These are phyloP conservation scores for Anoplolepis gracilipes DNA, from an alignment of 1,140 invertebrate species.

Conservation along the genomic window DNA sequence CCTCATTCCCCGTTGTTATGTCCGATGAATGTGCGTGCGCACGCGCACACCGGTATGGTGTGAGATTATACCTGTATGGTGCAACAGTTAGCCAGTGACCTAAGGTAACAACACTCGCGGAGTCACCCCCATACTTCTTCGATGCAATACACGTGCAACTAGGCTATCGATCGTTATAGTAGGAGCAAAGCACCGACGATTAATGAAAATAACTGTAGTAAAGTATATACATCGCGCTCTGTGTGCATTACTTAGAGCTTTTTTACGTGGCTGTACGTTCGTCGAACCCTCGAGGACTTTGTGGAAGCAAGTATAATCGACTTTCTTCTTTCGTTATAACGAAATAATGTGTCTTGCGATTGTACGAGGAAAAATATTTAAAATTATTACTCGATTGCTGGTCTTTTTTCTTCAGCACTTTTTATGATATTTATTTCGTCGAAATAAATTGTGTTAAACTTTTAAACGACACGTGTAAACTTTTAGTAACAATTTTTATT, in stretches of 20 bases:
- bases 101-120: conserved; percentile 76
- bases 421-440: background rate
- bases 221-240: conserved; percentile 58
- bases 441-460: background rate
- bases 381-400: background rate
- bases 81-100: conserved; percentile 81
- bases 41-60: conserved; percentile 72
- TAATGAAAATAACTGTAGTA: conserved; percentile 82
- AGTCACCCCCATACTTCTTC: conserved; percentile 75
- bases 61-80: conserved; percentile 71
- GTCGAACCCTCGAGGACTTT: conserved; percentile 59
- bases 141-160: conserved; percentile 83
- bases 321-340: conserved; percentile 15
- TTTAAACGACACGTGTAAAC: background rate
- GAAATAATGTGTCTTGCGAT: conserved; percentile 6
- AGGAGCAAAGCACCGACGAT: conserved; percentile 80
- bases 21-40: conserved; percentile 72
- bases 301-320: conserved; percentile 33
- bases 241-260: conserved; percentile 68
- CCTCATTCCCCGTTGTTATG: conserved; percentile 70
- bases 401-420: background rate
- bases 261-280: conserved; percentile 66
- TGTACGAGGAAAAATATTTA: conserved; percentile 11
- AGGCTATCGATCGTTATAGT: conserved; percentile 83
- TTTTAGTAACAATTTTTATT: conserved; percentile 4